These are phyloP conservation scores for Drosophila baimaii DNA, from an alignment of 1,140 invertebrate species.

Conservation along the genomic window DNA sequence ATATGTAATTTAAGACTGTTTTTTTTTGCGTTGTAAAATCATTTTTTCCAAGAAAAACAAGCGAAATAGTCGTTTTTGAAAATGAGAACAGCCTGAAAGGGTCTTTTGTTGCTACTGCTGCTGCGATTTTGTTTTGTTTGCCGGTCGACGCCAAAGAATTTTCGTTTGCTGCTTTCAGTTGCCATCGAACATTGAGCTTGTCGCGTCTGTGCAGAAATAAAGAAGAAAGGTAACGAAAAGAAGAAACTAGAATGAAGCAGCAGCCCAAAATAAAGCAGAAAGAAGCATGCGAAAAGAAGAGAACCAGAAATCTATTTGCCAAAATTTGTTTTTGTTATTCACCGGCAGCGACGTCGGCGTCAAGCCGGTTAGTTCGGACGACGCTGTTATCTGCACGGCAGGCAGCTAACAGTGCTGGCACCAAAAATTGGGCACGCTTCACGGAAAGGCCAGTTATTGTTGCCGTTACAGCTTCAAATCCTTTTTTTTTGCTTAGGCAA, in stretches of 20 bases:
- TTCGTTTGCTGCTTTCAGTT: conserved; percentile 60
- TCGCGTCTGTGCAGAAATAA: conserved; percentile 54
- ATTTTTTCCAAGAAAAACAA: no score
- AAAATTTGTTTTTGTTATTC: conserved; percentile 21
- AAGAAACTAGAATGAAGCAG: conserved; percentile 9
- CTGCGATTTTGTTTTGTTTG: conserved; percentile 44
- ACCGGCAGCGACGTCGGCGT: neutral
- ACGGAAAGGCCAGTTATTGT: neutral
- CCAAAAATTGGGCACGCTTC: neutral
- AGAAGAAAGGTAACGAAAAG: conserved; percentile 25
- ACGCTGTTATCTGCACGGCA: conserved; percentile 20
- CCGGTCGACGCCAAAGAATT: conserved; percentile 44
- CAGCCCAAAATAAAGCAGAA: conserved; percentile 8
- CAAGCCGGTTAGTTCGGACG: conserved; percentile 35
- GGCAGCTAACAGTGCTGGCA: conserved; percentile 19
- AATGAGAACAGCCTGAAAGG: conserved; percentile 16
- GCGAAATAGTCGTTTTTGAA: conserved; percentile 2
- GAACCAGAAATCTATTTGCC: conserved; percentile 25
- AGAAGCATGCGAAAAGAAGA: conserved; percentile 14
- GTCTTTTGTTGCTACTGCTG: conserved; percentile 30
- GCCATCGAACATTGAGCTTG: conserved; percentile 68
- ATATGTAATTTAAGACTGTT: no score
- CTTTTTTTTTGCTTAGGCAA: neutral
- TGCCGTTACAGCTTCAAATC: neutral
- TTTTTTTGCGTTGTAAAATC: no score